phyloP scores from a whole-genome alignment of 2,888 invertebrate genomes.

The Caenorhabditis macrosperma region DNA sequence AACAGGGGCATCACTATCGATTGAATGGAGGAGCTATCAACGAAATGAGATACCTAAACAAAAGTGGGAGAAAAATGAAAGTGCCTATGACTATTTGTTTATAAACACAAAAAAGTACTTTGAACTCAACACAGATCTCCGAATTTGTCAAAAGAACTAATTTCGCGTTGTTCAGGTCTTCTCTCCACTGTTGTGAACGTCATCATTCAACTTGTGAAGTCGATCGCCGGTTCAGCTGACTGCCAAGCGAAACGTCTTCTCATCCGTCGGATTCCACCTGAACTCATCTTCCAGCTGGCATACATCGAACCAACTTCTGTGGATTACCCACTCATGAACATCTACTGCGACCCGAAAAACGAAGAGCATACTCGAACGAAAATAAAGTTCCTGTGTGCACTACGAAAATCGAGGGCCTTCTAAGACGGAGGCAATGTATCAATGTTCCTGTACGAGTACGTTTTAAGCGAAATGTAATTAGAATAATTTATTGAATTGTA shows the following conservation, averaged over 20 bases:
- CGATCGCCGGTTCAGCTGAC: constrained; percentile 45
- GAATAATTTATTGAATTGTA: constrained; percentile 9
- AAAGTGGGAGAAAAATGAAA: neutral
- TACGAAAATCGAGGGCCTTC: neutral
- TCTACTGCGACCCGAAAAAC: constrained; percentile 32
- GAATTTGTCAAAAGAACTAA: neutral
- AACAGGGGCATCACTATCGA: neutral
- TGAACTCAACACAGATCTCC: neutral
- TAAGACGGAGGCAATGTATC: neutral
- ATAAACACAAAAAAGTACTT: constrained; percentile 4
- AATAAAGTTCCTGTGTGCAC: constrained; percentile 32
- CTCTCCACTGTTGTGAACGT: constrained; percentile 25
- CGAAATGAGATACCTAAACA: no score
- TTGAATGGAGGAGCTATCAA: no score
- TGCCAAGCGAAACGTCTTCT: constrained; percentile 44
- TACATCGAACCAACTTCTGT: constrained; percentile 40
- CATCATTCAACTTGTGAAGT: constrained; percentile 34
- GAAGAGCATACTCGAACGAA: constrained; percentile 18
- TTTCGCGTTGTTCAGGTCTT: constrained; percentile 21
- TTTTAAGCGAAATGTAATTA: neutral
- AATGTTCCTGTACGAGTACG: neutral
- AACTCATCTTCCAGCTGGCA: constrained; percentile 40
- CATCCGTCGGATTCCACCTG: constrained; percentile 22
- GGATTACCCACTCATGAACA: constrained; percentile 15
- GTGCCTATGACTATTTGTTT: neutral